Evolutionary conservation across 2,888 invertebrate genomes (phyloP).

Genomic region (Drosophila paranaensis): DNA sequence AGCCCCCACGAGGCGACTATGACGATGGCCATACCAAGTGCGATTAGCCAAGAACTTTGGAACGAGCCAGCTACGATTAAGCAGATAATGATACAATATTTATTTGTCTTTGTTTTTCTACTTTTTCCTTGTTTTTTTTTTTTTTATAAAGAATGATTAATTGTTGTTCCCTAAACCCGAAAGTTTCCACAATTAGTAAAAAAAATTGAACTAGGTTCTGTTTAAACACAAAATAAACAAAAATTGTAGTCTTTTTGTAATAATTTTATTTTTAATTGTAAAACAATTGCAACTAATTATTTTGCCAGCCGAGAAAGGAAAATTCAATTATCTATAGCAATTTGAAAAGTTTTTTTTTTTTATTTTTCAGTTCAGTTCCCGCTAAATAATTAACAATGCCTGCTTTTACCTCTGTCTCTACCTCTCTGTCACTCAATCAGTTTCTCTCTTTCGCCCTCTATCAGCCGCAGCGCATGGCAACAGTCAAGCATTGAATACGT

Average conservation of each 20-base stretch:
- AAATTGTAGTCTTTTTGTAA: no score
- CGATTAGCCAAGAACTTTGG: slow-evolving; percentile 36
- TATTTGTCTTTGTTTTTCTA: background rate
- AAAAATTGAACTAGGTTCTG: background rate
- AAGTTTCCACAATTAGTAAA: slow-evolving; percentile 2
- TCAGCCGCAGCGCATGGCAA: slow-evolving; percentile 11
- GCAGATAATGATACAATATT: slow-evolving; percentile 21
- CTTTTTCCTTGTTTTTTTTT: background rate
- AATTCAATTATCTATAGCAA: slow-evolving; percentile 29
- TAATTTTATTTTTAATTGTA: slow-evolving; percentile 1
- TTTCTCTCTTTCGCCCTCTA: background rate
- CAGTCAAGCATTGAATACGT: slow-evolving; percentile 15
- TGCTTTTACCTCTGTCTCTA: background rate
- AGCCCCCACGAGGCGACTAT: slow-evolving; percentile 31
- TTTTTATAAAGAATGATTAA: slow-evolving; percentile 38
- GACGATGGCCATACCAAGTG: slow-evolving; percentile 13
- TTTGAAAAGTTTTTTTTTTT: slow-evolving; percentile 19
- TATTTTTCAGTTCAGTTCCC: slow-evolving; percentile 17
- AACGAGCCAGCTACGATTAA: slow-evolving; percentile 23
- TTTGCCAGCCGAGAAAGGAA: slow-evolving; percentile 3
- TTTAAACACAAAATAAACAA: background rate
- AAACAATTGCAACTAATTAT: slow-evolving; percentile 7
- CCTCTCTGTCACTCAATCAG: background rate
- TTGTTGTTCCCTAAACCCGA: slow-evolving; percentile 11
- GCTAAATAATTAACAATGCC: slow-evolving; percentile 31